Base-by-base conservation (phyloP, 2,888 invertebrate genomes). In the Ophion ventricosus region DNA sequence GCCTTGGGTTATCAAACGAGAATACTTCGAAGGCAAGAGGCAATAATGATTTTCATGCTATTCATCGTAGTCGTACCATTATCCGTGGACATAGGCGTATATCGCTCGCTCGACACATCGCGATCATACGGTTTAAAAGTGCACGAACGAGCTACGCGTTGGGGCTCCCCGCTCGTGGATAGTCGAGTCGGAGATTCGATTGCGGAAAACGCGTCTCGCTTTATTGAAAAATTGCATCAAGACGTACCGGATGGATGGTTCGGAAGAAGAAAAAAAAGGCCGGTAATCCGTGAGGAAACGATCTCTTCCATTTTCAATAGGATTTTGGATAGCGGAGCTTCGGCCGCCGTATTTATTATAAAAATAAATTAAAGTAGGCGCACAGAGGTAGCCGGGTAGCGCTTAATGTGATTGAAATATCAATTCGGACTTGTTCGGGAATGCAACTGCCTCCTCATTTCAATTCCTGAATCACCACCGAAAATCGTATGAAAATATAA, bases 11-110 rank as follows among this genome's bases (percentile, higher is more conserved):
- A 82, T 82, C 76, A 70, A 84, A 82, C 75, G 82, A 79, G 77
- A 76, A 78, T 79, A 79, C 84, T 84, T 84, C 69, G 78, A 72
- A 78, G 69, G 73, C 75, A 72, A 79, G 63, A 76, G 75, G 82
- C 84, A 84, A 84, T 84, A 79, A 84, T 79, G 72, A 82, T 82
- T 84, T 75, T 40, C 14, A 14, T 14, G 14, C 49, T 49, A 49
- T 74, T 81, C 78, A 75, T 76, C 66, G 72, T 76, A 14, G 56
- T 73, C 54, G 29, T 72, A 59, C 73, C 17, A 69, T 59, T 40
- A 23, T 77, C 43, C 59, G 14, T 40, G 63, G 26, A 25, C 20
- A 56, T 67, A 54, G 4, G 26, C 43, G 43, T 35, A 75, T 75
- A 11, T n/a, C 56, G 40, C 35, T 63, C 79, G 35, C 8, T 35